These are phyloP conservation scores for Cheilinus undulatus DNA, from an alignment of 2,113 vertebrate species.

Conservation along the genomic window DNA sequence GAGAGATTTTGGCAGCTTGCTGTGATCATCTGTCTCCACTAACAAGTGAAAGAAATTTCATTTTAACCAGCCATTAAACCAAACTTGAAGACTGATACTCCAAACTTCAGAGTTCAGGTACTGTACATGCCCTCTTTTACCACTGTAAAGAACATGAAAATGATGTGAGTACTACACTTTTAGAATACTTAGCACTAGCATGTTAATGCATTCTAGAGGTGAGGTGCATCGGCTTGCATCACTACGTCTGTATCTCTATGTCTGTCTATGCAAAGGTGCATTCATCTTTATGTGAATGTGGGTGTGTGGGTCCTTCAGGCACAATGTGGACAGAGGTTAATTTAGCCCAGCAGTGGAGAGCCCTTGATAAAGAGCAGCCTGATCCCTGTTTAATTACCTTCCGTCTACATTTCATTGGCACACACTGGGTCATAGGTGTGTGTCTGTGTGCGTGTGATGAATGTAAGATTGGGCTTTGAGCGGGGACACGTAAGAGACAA, in stretches of 20 bases:
- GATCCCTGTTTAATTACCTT: conserved; percentile 84
- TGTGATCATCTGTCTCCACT: too few species aligned
- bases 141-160: not conserved
- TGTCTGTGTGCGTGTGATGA: conserved; percentile 58
- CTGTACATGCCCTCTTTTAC: not conserved
- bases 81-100: not conserved
- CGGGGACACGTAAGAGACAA: not conserved
- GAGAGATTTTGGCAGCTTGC: too few species aligned
- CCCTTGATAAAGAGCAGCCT: conserved; percentile 82
- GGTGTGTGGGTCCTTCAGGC: conserved; percentile 24
- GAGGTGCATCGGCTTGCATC: not conserved
- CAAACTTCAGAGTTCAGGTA: too few species aligned
- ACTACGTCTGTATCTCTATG: not conserved
- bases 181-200: not conserved
- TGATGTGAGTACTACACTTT: conserved; percentile 12
- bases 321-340: conserved; percentile 74
- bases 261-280: conserved; percentile 22
- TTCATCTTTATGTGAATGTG: conserved; percentile 22
- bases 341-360: conserved; percentile 79
- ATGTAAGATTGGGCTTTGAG: conserved; percentile 48
- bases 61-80: too few species aligned
- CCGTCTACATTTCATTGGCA: conserved; percentile 70
- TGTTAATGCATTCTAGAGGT: not conserved
- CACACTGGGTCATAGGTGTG: conserved; percentile 69
- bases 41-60: too few species aligned